phyloP scores from a whole-genome alignment of 2,888 invertebrate species.

The Epinotia demarniana region DNA sequence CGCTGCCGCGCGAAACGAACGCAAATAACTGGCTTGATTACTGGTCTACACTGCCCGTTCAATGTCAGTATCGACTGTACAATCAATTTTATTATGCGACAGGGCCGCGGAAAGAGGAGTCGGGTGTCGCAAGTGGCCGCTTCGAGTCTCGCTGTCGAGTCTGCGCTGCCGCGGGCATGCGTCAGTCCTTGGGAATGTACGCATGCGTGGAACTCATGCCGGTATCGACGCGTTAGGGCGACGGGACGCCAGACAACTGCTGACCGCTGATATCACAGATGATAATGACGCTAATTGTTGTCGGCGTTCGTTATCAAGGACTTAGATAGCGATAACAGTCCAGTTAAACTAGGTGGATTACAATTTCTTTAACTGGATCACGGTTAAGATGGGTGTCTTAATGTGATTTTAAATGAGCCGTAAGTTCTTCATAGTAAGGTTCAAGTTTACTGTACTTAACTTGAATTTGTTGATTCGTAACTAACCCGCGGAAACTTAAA shows the following conservation, averaged over 20 bases:
- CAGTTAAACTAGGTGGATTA: conserved; percentile 25
- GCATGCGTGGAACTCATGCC: conserved; percentile 66
- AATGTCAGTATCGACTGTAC: conserved; percentile 82
- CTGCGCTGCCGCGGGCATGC: conserved; percentile 49
- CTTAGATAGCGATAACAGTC: conserved; percentile 30
- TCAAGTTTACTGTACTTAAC: background rate
- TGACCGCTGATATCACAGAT: conserved; percentile 35
- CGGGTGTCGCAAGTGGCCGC: conserved; percentile 70
- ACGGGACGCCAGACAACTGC: conserved; percentile 60
- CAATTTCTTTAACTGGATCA: conserved; percentile 33
- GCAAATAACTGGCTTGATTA: conserved; percentile 76
- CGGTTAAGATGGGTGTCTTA: conserved; percentile 18
- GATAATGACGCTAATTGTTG: conserved; percentile 31
- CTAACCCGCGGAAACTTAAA: conserved; percentile 10
- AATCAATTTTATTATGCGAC: conserved; percentile 79
- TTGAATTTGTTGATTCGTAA: background rate
- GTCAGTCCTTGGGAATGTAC: conserved; percentile 57
- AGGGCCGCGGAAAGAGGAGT: conserved; percentile 70
- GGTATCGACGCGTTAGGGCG: conserved; percentile 68
- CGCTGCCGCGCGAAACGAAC: conserved; percentile 70
- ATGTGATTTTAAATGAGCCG: background rate
- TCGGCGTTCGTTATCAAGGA: conserved; percentile 32
- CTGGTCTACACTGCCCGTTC: conserved; percentile 66
- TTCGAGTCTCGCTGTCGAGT: conserved; percentile 41
- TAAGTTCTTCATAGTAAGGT: conserved; percentile 13